Evolutionary conservation across 1,140 invertebrate genomes (phyloP), one percentile per base, ranked within the genome.

Genomic region (Microvelia longipes): DNA sequence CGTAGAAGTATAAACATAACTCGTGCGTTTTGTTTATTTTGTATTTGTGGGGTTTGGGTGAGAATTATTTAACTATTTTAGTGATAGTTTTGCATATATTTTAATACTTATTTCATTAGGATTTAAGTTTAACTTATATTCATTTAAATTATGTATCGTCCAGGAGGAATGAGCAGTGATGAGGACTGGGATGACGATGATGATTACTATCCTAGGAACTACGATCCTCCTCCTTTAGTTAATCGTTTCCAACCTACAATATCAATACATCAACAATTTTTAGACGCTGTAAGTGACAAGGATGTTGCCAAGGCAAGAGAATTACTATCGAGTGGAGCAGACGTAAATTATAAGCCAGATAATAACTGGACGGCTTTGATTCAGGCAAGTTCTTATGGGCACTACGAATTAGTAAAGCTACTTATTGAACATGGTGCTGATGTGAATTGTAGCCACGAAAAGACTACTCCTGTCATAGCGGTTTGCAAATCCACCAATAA

Each of bases 361-460:
- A 79, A 75, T 70, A 77, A 80, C 35, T 50, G 35, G 35, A 50
- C 5, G 5, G 5, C 35, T 50, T 11, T 83, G 29, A 82, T 83
- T 80, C 77, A 77, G 28, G 82, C 82, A 29, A 81, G 80, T 26
- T 75, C 73, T 50, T 50, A 50, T 50, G 82, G 82, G 14, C 78
- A 77, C 73, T 73, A 76, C 14, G 73, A 71, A 24, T 74, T 80
- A 1, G 77, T 83, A 14, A 74, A 79, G 28, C 73, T 78, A 19
- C 64, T 83, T 2, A 72, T 82, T 5, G 26, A 68, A 1, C 24
- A 27, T 24, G 30, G 60, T 1, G 71, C 71, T 28, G 63, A 67
- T 68, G 2, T 65, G 28, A 68, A 68, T 29, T 35, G 62, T 2
- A 25, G 27, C 67, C 28, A 60, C 50, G 50, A 72, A 24, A 28